Evolutionary conservation across 2,888 invertebrate species (phyloP).

Genomic region (Argyresthia goedartella): DNA sequence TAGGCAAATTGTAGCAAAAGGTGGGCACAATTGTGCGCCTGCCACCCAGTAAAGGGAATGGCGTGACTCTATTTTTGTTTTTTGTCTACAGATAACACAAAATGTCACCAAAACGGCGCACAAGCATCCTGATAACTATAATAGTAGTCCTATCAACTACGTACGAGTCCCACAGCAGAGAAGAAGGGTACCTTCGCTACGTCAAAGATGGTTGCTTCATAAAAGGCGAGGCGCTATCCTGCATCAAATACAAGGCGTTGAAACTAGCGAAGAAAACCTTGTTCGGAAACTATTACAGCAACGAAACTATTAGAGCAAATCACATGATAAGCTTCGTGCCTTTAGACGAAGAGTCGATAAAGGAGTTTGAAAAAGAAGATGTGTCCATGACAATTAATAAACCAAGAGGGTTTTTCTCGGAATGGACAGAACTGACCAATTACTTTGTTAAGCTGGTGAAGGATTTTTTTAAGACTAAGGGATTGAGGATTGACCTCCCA

Average conservation of each 20-base stretch:
- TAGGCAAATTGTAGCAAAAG: no score
- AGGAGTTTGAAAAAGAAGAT: constrained; percentile 29
- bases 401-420: constrained; percentile 46
- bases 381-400: constrained; percentile 24
- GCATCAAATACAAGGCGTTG: constrained; percentile 55
- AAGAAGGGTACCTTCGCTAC: constrained; percentile 51
- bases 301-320: constrained; percentile 48
- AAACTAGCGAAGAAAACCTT: constrained; percentile 53
- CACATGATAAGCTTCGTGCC: constrained; percentile 49
- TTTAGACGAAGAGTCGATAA: constrained; percentile 40
- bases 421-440: constrained; percentile 57
- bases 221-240: constrained; percentile 49
- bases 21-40: no score
- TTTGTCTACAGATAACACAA: background rate
- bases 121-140: constrained; percentile 15
- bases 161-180: constrained; percentile 20
- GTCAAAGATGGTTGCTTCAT: constrained; percentile 56
- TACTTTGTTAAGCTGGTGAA: constrained; percentile 51
- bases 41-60: no score
- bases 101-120: background rate
- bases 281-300: constrained; percentile 34
- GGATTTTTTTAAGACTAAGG: constrained; percentile 54
- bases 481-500: constrained; percentile 49
- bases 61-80: no score
- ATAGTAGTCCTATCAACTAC: constrained; percentile 18